A percentile compares a stretch with the other conserved stretches of the same genome.
phyloP scores from a whole-genome alignment of 1,140 invertebrate genomes.

The Hyles vespertilio region DNA sequence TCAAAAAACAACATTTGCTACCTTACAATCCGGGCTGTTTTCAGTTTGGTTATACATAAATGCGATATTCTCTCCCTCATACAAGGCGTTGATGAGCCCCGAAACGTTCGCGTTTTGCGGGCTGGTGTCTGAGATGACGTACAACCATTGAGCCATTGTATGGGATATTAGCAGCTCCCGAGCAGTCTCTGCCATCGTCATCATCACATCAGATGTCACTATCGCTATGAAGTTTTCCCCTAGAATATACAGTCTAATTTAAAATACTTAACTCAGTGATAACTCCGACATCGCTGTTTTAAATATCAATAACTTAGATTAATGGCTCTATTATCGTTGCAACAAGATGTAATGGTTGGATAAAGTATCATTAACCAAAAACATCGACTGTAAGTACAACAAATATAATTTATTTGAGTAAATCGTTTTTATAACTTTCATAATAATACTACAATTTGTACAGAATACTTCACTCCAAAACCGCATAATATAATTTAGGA shows the following conservation, averaged over 20 bases:
- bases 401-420: too few relatives aligned
- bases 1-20: conserved; percentile 36
- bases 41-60: conserved; percentile 84
- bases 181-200: conserved; percentile 81
- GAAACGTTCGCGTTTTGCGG: conserved; percentile 68
- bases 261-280: too few relatives aligned
- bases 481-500: too few relatives aligned
- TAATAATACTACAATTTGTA: too few relatives aligned
- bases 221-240: conserved; percentile 75
- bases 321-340: too few relatives aligned
- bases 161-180: conserved; percentile 80
- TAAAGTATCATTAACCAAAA: background rate
- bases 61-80: conserved; percentile 89
- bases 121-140: conserved; percentile 81
- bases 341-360: too few relatives aligned
- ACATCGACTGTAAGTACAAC: background rate
- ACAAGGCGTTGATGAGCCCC: conserved; percentile 76
- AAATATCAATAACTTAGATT: too few relatives aligned
- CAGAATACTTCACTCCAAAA: too few relatives aligned
- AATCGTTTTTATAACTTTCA: too few relatives aligned
- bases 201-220: conserved; percentile 67
- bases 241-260: conserved; percentile 14
- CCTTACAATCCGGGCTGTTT: conserved; percentile 69
- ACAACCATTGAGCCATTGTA: conserved; percentile 86
- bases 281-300: too few relatives aligned